Evolutionary conservation across 2,888 invertebrate species (phyloP).

Genomic region (Podabrus alpinus): DNA sequence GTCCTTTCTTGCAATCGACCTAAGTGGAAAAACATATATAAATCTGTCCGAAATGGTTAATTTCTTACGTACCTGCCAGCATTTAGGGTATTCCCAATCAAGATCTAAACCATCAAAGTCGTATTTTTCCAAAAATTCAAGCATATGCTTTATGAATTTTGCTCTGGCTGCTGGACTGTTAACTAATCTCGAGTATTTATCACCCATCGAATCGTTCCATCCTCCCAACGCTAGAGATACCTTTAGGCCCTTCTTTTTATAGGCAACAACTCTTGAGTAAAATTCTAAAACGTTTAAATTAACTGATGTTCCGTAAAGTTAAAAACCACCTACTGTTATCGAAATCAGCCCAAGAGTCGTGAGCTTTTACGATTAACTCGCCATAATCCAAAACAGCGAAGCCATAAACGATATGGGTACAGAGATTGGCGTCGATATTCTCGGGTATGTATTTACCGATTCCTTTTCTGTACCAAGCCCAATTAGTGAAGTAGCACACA

Average conservation of each 20-base stretch:
- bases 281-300: constrained; percentile 62
- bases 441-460: constrained; percentile 83
- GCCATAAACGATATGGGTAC: constrained; percentile 92
- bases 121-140: constrained; percentile 78
- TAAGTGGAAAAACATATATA: constrained; percentile 43
- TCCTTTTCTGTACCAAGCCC: constrained; percentile 90
- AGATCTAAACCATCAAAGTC: constrained; percentile 92
- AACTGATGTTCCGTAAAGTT: not conserved
- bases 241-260: constrained; percentile 79
- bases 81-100: constrained; percentile 94
- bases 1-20: constrained; percentile 85
- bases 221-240: constrained; percentile 90
- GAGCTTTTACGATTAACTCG: constrained; percentile 76
- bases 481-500: constrained; percentile 91
- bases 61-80: constrained; percentile 70
- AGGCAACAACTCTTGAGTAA: constrained; percentile 80
- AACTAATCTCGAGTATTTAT: constrained; percentile 85
- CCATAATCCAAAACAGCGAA: constrained; percentile 89
- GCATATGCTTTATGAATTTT: constrained; percentile 74
- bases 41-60: not conserved
- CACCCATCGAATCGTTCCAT: constrained; percentile 92
- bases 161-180: constrained; percentile 73
- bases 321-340: constrained; percentile 74
- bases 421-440: constrained; percentile 83
- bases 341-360: constrained; percentile 89